These are phyloP conservation scores for Kryptolebias marmoratus DNA, from an alignment of 2,113 vertebrate species.

Conservation along the genomic window DNA sequence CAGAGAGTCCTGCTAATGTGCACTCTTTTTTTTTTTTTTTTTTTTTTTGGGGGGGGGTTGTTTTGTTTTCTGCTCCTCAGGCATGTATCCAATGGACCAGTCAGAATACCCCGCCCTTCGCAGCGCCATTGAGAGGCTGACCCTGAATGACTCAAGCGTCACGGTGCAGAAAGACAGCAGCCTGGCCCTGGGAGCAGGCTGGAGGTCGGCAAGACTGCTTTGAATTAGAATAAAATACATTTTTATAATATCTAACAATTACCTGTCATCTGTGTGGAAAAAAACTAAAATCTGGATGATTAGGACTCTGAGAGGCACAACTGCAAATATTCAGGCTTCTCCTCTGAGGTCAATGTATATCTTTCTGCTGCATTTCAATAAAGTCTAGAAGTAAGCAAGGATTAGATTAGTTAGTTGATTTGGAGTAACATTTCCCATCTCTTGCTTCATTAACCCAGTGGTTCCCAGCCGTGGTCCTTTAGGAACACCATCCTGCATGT, in stretches of 20 bases:
- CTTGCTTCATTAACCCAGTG: no score
- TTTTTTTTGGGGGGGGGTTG: not conserved
- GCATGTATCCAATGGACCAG: constrained; percentile 94
- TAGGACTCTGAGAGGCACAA: no score
- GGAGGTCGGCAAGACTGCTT: constrained; percentile 85
- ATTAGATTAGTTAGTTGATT: no score
- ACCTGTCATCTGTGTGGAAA: no score
- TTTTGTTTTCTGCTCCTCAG: constrained; percentile 67
- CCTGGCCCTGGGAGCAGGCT: constrained; percentile 92
- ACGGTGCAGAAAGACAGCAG: constrained; percentile 92
- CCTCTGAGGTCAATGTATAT: no score
- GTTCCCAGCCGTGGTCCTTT: no score
- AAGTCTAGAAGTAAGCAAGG: no score
- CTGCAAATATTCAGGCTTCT: not conserved
- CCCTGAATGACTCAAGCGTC: constrained; percentile 95
- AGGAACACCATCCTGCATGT: no score
- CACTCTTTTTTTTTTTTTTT: constrained; percentile 2
- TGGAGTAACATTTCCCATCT: no score
- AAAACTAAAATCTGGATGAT: no score
- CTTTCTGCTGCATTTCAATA: no score
- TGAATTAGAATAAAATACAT: constrained; percentile 21
- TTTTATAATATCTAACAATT: not conserved
- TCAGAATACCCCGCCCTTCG: constrained; percentile 91
- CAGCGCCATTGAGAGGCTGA: constrained; percentile 92
- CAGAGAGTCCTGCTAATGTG: constrained; percentile 7